Conservation (phyloP, 2,113 vertebrate genomes). For the Daubentonia madagascariensis region DNA sequence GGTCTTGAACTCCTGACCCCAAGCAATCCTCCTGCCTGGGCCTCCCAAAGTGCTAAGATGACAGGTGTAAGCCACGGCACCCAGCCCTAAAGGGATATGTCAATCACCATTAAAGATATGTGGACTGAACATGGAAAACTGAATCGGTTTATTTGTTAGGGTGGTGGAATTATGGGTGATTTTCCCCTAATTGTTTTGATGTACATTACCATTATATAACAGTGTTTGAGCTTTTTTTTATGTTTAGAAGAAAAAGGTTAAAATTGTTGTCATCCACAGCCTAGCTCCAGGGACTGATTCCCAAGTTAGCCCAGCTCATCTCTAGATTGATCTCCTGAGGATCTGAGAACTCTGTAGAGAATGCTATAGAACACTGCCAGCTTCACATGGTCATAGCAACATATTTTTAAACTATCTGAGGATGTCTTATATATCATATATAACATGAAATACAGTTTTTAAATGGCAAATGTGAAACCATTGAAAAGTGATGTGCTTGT, state of each 20-base stretch:
- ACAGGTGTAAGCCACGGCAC: no score
- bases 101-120: not conserved
- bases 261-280: not conserved
- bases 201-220: not conserved
- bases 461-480: not conserved
- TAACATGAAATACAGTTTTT: not conserved
- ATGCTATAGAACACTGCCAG: not conserved
- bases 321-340: slow-evolving; percentile 32
- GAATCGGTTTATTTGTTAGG: not conserved
- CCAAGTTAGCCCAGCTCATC: not conserved
- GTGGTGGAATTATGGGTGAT: not conserved
- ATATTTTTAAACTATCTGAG: not conserved
- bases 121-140: not conserved
- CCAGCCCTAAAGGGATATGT: not conserved
- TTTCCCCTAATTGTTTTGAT: not conserved
- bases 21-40: no score
- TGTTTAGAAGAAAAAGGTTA: slow-evolving; percentile 3
- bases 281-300: slow-evolving; percentile 1
- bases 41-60: no score
- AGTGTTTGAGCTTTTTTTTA: not conserved
- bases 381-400: not conserved
- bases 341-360: not conserved
- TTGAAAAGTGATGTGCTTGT: not conserved
- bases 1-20: no score
- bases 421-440: not conserved